Evolutionary conservation across 2,113 vertebrate genomes (phyloP).

Genomic region (Aramus guarauna): DNA sequence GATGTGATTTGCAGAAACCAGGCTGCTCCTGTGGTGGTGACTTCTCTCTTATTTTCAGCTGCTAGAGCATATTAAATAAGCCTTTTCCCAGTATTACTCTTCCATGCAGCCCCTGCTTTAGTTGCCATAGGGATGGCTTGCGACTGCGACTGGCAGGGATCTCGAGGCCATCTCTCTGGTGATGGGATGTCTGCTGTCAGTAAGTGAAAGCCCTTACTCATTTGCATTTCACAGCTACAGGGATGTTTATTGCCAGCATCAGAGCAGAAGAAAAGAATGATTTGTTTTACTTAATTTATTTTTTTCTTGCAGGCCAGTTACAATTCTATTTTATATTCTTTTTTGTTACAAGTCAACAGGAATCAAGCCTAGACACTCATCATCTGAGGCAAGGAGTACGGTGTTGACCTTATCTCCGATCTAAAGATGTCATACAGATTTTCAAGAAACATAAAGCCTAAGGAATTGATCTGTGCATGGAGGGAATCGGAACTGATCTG

Average conservation of each 20-base stretch:
- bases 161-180: slow-evolving; percentile 66
- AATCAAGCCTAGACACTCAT: slow-evolving; percentile 11
- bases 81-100: not conserved
- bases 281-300: slow-evolving; percentile 53
- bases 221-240: slow-evolving; percentile 58
- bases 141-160: slow-evolving; percentile 48
- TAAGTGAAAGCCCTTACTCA: slow-evolving; percentile 47
- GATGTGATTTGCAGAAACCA: not conserved
- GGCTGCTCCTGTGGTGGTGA: slow-evolving; percentile 8
- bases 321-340: slow-evolving; percentile 1
- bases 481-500: not conserved
- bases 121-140: slow-evolving; percentile 65
- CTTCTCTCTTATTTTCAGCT: slow-evolving; percentile 30
- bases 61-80: slow-evolving; percentile 33
- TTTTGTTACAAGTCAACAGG: not conserved
- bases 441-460: not conserved
- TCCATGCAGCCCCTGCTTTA: not conserved
- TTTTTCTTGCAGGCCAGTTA: slow-evolving; percentile 10
- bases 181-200: slow-evolving; percentile 58
- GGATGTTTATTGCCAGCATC: slow-evolving; percentile 41
- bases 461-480: not conserved
- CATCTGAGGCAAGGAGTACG: not conserved
- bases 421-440: not conserved
- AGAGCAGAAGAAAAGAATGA: slow-evolving; percentile 50
- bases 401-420: slow-evolving; percentile 30